A percentile compares a stretch with the other conserved stretches of the same genome.
These are phyloP conservation scores for Osmoderma eremita DNA, from an alignment of 2,888 invertebrate genomes.

Conservation along the genomic window DNA sequence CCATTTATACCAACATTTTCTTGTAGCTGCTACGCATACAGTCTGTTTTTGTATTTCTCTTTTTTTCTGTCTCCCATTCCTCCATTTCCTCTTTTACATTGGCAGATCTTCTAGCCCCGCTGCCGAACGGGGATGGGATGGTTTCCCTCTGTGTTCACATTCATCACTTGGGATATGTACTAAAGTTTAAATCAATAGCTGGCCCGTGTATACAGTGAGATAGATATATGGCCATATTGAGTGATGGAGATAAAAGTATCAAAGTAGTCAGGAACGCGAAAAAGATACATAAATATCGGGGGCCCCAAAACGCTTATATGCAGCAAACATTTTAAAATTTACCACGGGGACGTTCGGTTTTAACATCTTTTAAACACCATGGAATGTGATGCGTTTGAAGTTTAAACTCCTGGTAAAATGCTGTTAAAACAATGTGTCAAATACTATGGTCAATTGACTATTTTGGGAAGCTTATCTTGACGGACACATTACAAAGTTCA, in stretches of 20 bases:
- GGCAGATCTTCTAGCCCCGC: slow-evolving; percentile 2
- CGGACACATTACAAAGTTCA: no score
- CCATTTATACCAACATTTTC: slow-evolving; percentile 41
- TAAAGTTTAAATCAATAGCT: slow-evolving; percentile 62
- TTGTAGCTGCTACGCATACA: slow-evolving; percentile 53
- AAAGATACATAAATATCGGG: slow-evolving; percentile 54
- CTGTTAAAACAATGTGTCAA: no score
- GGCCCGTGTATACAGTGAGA: slow-evolving; percentile 56
- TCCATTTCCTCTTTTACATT: slow-evolving; percentile 41
- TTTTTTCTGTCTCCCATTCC: slow-evolving; percentile 56
- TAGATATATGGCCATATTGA: slow-evolving; percentile 59
- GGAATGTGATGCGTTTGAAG: no score
- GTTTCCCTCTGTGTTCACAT: slow-evolving; percentile 57
- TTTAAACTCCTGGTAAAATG: no score
- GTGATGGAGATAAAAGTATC: slow-evolving; percentile 60
- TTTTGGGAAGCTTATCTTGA: no score
- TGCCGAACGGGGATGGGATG: slow-evolving; percentile 56
- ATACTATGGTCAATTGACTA: no score
- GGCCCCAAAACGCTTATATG: neutral
- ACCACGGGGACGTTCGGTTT: no score
- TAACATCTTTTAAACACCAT: no score
- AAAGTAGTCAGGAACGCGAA: slow-evolving; percentile 57
- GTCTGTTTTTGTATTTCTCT: slow-evolving; percentile 58
- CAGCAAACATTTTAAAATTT: no score
- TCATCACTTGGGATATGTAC: slow-evolving; percentile 61